Conservation (phyloP, 2,888 invertebrate species). For the Itoplectis maculator region DNA sequence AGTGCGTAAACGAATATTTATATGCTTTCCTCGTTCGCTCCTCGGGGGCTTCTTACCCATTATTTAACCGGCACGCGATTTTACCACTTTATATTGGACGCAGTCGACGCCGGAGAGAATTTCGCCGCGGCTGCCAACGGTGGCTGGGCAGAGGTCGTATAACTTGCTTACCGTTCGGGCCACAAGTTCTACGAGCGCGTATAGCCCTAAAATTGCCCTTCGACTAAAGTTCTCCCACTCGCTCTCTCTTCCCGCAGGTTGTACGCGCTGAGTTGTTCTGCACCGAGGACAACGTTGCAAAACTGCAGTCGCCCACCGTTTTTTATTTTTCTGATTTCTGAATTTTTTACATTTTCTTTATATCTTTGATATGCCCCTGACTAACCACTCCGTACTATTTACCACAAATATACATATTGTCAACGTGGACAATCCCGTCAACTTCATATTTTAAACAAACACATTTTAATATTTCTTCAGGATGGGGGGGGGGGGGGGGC, state of each 20-base stretch:
- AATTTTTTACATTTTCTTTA: too few relatives aligned
- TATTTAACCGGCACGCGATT: conserved; percentile 68
- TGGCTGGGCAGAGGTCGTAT: conserved; percentile 67
- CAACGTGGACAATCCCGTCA: conserved; percentile 7
- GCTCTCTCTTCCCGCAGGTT: conserved; percentile 22
- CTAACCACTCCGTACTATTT: too few relatives aligned
- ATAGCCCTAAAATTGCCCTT: conserved; percentile 52
- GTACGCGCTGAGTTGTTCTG: not conserved
- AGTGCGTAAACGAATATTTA: conserved; percentile 67
- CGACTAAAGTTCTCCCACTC: conserved; percentile 11
- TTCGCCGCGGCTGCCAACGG: conserved; percentile 50
- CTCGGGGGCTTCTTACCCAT: conserved; percentile 26
- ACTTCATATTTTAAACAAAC: not conserved
- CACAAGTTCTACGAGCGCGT: conserved; percentile 62
- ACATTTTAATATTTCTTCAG: too few relatives aligned
- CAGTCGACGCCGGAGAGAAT: conserved; percentile 40
- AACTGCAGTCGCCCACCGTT: not conserved
- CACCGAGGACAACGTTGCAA: not conserved
- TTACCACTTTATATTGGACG: conserved; percentile 65
- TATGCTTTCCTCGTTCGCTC: conserved; percentile 56
- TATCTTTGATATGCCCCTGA: too few relatives aligned
- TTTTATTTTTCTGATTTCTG: too few relatives aligned
- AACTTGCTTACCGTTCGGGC: conserved; percentile 71
- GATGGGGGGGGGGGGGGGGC: too few relatives aligned
- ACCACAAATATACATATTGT: too few relatives aligned